Evolutionary conservation across 2,113 vertebrate species (phyloP).

Genomic region (Chelonoidis abingdonii): DNA sequence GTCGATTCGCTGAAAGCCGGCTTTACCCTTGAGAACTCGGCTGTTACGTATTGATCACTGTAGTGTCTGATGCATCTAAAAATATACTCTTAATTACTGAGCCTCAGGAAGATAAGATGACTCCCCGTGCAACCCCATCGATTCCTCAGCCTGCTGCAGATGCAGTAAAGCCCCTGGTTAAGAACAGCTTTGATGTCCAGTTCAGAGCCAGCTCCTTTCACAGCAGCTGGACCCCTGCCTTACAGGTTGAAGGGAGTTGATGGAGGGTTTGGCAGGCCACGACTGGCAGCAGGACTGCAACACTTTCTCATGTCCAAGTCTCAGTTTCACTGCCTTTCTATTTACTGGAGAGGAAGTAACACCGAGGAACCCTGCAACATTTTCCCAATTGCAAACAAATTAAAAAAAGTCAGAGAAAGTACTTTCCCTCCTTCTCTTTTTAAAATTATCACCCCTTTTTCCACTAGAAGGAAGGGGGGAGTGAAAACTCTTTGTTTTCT

Average conservation of each 20-base stretch:
- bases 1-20: not conserved
- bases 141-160: not conserved
- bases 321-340: not conserved
- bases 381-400: not conserved
- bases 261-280: not conserved
- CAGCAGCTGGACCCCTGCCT: fast-evolving
- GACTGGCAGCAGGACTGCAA: fast-evolving
- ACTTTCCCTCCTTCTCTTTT: not conserved
- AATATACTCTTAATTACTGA: conserved; percentile 8
- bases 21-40: conserved; percentile 4
- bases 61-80: conserved; percentile 26
- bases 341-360: not conserved
- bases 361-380: not conserved
- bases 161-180: fast-evolving
- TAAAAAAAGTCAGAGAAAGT: not conserved
- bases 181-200: not conserved
- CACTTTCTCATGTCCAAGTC: not conserved
- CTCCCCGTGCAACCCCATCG: not conserved
- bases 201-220: not conserved
- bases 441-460: too few relatives aligned
- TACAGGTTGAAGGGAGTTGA: fast-evolving
- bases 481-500: too few relatives aligned
- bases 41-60: conserved; percentile 37
- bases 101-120: not conserved
- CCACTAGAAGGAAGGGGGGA: too few relatives aligned